Conservation (phyloP, 2,113 vertebrate genomes). For the Ahaetulla prasina region DNA sequence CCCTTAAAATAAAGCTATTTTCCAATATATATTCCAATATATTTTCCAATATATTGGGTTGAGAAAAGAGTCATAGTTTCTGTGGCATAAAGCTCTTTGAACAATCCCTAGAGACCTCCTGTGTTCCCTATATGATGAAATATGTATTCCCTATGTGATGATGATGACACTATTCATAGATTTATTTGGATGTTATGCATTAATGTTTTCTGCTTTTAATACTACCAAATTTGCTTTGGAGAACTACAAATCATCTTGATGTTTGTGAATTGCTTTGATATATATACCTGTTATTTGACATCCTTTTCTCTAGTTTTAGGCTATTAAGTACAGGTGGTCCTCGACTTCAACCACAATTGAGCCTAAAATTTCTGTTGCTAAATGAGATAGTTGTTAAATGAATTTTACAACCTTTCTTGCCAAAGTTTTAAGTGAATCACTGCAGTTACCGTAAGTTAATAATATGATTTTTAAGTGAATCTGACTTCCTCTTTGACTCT, state of each 20-base stretch:
- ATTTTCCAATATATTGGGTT: not conserved
- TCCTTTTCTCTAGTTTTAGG: not conserved
- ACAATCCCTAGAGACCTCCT: rapidly evolving
- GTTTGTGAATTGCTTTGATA: not conserved
- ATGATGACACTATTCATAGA: not conserved
- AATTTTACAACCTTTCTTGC: not conserved
- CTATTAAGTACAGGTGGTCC: not conserved
- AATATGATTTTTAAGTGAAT: not conserved
- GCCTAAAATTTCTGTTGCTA: too few species aligned
- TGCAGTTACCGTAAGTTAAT: not conserved
- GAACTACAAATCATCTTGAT: rapidly evolving
- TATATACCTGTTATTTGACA: rapidly evolving
- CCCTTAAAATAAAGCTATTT: conserved; percentile 60
- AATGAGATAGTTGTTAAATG: not conserved
- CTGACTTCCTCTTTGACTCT: not conserved
- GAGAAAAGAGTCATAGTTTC: conserved; percentile 41
- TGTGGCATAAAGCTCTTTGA: rapidly evolving
- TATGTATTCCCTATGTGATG: too few species aligned
- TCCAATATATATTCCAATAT: too few species aligned
- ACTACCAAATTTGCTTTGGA: rapidly evolving
- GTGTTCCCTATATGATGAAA: not conserved
- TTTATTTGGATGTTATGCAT: rapidly evolving
- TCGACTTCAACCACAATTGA: not conserved
- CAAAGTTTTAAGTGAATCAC: not conserved
- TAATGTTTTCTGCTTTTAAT: not conserved